phyloP scores from a whole-genome alignment of 2,888 invertebrate genomes.

The Cyclophora punctaria region DNA sequence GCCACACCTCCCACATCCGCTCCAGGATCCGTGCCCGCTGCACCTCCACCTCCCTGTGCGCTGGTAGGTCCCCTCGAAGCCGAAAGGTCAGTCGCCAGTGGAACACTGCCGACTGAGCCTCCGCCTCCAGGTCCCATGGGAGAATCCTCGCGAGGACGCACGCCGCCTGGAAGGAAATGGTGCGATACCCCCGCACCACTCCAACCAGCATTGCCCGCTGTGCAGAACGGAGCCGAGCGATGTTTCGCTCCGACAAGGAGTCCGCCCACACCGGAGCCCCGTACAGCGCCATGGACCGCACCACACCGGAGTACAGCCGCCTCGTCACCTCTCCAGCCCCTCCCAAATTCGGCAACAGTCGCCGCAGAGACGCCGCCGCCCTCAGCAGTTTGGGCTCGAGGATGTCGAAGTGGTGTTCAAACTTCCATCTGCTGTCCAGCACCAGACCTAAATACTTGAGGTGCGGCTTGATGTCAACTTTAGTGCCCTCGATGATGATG shows the following conservation, averaged over 20 bases:
- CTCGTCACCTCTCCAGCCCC: background rate
- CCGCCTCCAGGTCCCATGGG: background rate
- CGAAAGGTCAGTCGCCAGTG: too few relatives aligned
- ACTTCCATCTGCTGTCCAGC: constrained; percentile 9
- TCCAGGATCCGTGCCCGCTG: too few relatives aligned
- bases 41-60: too few relatives aligned
- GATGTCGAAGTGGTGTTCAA: constrained; percentile 3
- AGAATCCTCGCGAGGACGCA: background rate
- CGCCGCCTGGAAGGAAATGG: background rate
- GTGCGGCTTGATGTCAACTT: background rate
- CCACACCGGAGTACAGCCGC: constrained; percentile 2
- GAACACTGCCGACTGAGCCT: too few relatives aligned
- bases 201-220: too few relatives aligned
- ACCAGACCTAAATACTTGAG: constrained; percentile 8
- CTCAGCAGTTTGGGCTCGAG: constrained; percentile 3
- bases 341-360: constrained; percentile 4
- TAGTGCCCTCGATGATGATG: background rate
- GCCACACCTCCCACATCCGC: background rate
- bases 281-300: background rate
- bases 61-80: too few relatives aligned
- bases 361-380: background rate
- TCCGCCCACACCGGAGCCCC: too few relatives aligned
- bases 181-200: too few relatives aligned
- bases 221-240: too few relatives aligned
- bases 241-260: too few relatives aligned